Evolutionary conservation across 2,888 invertebrate species (phyloP), one percentile per base, ranked within the genome.

Genomic region (Cosmia pyralina): DNA sequence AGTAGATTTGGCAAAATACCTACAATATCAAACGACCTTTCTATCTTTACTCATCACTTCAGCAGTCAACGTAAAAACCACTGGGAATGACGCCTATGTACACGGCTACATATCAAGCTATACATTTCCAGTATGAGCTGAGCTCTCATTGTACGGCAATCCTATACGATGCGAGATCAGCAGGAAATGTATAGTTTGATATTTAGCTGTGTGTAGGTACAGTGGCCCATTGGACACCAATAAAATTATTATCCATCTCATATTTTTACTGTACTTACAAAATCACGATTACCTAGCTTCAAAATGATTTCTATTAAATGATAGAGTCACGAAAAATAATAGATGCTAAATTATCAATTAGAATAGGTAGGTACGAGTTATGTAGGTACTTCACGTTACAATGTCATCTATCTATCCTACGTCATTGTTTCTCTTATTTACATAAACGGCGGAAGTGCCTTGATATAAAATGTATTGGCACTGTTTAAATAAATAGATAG

Each of bases 341-440:
- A 52, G 64, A 53, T 52, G 69, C 69, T 81, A 81, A 81, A 75
- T 59, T 50, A 34, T 52, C 53, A 59, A 81, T 75, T 67, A 67
- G 57, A 57, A 58, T 28, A 1, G 3, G 1, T 28, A 28, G 28
- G 3, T 63, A 57, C 28, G 38, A 44, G 8, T 50, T 69, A n/a
- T n/a, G n/a, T n/a, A 28, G 28, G 28, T 28, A 28, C n/a, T 8
- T 19, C 15, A 48, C 38, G 28, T 34, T 72, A 55, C 38, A 78
- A 65, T 65, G 76, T 81, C 68, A 75, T 19, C 7, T 60, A 55
- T 22, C 34, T 64, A 57, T 46, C 19, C 48, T 15, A 57, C 38
- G 57, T 53, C 48, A 55, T 60, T 60, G 53, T 66, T 62, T 62
- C n/a, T 81, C 52, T 8, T 81, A 81, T 79, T 76, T 75, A 57